Evolutionary conservation across 2,797 vertebrate genomes (phyloP), one percentile per base, ranked within the genome.

Genomic region (Otolemur crassicaudatus): DNA sequence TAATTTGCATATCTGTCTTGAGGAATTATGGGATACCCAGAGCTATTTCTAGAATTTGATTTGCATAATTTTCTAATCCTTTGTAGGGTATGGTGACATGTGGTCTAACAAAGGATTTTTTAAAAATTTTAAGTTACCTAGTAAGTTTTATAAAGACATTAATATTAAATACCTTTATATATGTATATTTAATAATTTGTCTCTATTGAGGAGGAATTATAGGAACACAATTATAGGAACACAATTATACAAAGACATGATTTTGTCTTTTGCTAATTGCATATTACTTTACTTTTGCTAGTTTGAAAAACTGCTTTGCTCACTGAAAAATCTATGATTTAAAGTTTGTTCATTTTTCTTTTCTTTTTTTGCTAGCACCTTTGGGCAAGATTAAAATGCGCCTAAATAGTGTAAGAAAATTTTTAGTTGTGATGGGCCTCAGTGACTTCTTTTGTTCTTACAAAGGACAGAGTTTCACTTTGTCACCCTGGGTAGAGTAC

Each of bases 1-100:
- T 85, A 70, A 94, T 97, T 97, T 97, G 90, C 95, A 97, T 97
- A 96, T 91, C 96, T 96, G 46, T 87, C 95, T 96, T 85, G 93
- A 96, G 97, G 97, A 93, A 97, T 97, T 96, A 91, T 97, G 97
- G 97, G 96, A 97, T 95, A 93, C 89, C 87, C 94, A 81, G 84
- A 97, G 94, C 96, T 97, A 97, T 97, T 97, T 97, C 96, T 96
- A 95, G 96, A 96, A 92, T 23, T 87, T 63, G 49, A 97, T 97
- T 97, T 97, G 93, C 97, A 97, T 97, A 97, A 98, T 95, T 97
- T 97, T 97, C 93, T 96, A 94, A 96, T 96, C 87, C 58, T 98
- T 97, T 96, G 60, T 96, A 53, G 81, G 96, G 63, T 82, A 63
- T 19, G 25, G 77, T 94, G 87, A 87, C 94, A 95, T 87, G 91